Evolutionary conservation across 2,113 vertebrate genomes (phyloP).

Genomic region (Prionailurus bengalensis): DNA sequence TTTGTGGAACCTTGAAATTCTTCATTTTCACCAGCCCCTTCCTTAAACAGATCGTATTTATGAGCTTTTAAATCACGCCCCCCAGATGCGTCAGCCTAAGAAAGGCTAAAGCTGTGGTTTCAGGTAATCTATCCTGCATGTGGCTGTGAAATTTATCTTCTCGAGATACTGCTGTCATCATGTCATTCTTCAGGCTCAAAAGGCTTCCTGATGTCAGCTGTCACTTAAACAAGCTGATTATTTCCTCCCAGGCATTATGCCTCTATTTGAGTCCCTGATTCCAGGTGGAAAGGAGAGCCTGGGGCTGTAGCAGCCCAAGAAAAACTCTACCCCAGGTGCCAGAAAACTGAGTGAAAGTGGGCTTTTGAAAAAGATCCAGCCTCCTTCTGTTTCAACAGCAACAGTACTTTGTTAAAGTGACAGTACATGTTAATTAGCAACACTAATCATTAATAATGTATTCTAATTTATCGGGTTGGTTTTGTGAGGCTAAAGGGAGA

Average conservation of each 20-base stretch:
- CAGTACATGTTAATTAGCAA: not conserved
- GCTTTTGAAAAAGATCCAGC: not conserved
- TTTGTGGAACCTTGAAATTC: slow-evolving; percentile 62
- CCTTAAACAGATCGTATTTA: slow-evolving; percentile 61
- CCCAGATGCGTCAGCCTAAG: slow-evolving; percentile 35
- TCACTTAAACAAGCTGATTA: slow-evolving; percentile 65
- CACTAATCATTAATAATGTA: not conserved
- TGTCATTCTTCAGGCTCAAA: slow-evolving; percentile 61
- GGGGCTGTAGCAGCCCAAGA: not conserved
- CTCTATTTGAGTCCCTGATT: not conserved
- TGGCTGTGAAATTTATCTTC: slow-evolving; percentile 72
- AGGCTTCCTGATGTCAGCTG: slow-evolving; percentile 68
- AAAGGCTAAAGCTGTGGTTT: slow-evolving; percentile 37
- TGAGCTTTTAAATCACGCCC: slow-evolving; percentile 66
- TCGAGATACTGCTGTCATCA: slow-evolving; percentile 57
- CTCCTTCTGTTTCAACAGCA: not conserved
- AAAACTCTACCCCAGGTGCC: not conserved
- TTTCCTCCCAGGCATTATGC: slow-evolving; percentile 41
- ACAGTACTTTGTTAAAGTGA: not conserved
- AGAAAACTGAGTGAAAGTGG: not conserved
- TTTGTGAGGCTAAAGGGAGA: not conserved
- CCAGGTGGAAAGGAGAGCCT: not conserved
- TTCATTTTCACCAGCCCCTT: slow-evolving; percentile 65
- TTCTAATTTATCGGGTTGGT: not conserved
- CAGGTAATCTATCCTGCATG: slow-evolving; percentile 77